phyloP scores from a whole-genome alignment of 2,113 vertebrate genomes.

The Chaetorhynchus papuensis region DNA sequence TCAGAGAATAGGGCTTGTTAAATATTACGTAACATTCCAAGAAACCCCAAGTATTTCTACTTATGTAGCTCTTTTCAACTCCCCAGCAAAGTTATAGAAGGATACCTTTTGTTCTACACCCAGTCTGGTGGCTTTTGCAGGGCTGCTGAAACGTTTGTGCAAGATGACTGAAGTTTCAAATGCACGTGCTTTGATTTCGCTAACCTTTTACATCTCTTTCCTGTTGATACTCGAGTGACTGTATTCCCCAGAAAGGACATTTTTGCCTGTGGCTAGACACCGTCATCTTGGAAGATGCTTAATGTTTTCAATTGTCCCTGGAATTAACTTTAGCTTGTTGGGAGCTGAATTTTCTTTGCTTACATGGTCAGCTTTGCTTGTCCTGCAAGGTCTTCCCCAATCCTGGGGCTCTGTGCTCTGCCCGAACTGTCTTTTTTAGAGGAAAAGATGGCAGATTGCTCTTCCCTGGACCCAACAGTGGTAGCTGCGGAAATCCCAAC shows the following conservation, averaged over 20 bases:
- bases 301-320: background rate
- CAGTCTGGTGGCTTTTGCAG: background rate
- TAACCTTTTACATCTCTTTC: background rate
- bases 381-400: rapidly evolving
- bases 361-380: rapidly evolving
- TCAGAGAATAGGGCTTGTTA: background rate
- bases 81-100: background rate
- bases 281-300: background rate
- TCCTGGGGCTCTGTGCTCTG: background rate
- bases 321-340: background rate
- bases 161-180: background rate
- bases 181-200: background rate
- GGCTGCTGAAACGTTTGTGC: background rate
- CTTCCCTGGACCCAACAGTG: background rate
- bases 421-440: background rate
- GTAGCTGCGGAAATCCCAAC: background rate
- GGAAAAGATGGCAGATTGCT: background rate
- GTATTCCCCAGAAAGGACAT: background rate
- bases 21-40: background rate
- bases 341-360: background rate
- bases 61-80: background rate
- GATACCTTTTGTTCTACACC: background rate
- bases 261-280: background rate
- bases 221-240: background rate
- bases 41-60: background rate